Evolutionary conservation across 1,140 invertebrate species (phyloP), one percentile per base, ranked within the genome.

Genomic region (Phortica variegata): DNA sequence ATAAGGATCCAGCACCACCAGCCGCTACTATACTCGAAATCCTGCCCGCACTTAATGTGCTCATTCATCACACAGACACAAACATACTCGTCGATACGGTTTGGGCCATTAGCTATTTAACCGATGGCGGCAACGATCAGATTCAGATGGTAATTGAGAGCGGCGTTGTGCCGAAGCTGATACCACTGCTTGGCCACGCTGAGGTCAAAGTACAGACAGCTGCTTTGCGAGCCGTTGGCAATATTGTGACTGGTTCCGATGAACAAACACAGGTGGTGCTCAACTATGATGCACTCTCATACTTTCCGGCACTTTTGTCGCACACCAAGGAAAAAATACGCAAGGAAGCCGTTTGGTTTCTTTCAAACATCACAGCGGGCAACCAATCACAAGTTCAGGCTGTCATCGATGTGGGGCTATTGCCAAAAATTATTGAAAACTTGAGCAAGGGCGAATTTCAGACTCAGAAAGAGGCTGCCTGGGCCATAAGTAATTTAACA

Each of bases 141-240:
- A 99, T 99, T 68, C 95, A 98, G 79, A 90, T 98, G 88, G 95
- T 99, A 1, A 96, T 99, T 56, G 95, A 98, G 61, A 94, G 91
- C 55, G 90, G 89, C 36, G 91, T 97, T 34, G 94, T 99, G 38
- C 92, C 94, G 20, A 89, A 89, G 77, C 80, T 99, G 48, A 95
- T 99, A 68, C 94, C 95, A 3, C 81, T 99, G 26, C 81, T 99
- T 2, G 93, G 92, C 57, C 94, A 98, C 79, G 89, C 88, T 63
- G 96, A 98, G 79, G 93, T 95, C 20, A 98, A 99, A 83, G 92
- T 96, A 8, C 91, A 98, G 81, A 98, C 96, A 5, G 96, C 96
- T 17, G 95, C 96, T 1, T 79, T 99, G 16, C 80, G 96, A 59
- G 96, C 96, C 10, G 92, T 98, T 12, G 97, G 97, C 18, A 99